A percentile compares a stretch with the other conserved stretches of the same genome.
phyloP scores from a whole-genome alignment of 2,113 vertebrate species.

The Malurus alboscapulatus region DNA sequence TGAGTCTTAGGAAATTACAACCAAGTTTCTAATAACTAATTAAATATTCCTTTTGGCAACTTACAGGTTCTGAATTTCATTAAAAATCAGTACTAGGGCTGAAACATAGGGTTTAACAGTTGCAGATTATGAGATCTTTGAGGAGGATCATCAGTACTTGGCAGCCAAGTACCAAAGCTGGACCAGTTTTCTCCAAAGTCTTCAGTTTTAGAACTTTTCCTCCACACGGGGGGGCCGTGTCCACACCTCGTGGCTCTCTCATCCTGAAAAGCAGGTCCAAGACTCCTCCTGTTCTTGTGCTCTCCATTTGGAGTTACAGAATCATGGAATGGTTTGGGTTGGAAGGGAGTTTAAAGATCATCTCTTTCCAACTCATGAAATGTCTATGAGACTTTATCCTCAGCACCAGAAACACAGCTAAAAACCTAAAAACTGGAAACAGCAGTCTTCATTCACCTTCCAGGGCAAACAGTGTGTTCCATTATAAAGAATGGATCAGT shows the following conservation, averaged over 20 bases:
- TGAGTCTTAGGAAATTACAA: background rate
- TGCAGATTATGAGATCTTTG: background rate
- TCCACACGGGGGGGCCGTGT: constrained; percentile 23
- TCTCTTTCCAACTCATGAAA: background rate
- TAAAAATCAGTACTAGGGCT: background rate
- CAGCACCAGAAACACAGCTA: background rate
- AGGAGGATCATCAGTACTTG: background rate
- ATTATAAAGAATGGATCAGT: background rate
- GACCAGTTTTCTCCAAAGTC: background rate
- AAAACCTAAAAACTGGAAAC: background rate
- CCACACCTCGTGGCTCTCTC: background rate
- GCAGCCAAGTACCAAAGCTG: background rate
- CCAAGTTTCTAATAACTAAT: background rate
- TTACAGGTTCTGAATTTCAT: accelerated
- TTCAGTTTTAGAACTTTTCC: background rate
- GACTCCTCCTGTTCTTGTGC: background rate
- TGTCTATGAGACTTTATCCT: background rate
- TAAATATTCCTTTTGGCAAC: background rate
- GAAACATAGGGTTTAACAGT: background rate
- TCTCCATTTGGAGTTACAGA: background rate
- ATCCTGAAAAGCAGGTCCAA: background rate
- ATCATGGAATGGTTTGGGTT: background rate
- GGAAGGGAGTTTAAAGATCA: too few relatives aligned
- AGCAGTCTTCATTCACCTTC: background rate
- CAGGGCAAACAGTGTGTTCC: background rate